phyloP scores from a whole-genome alignment of 2,797 vertebrate species.

The Podargus strigoides region DNA sequence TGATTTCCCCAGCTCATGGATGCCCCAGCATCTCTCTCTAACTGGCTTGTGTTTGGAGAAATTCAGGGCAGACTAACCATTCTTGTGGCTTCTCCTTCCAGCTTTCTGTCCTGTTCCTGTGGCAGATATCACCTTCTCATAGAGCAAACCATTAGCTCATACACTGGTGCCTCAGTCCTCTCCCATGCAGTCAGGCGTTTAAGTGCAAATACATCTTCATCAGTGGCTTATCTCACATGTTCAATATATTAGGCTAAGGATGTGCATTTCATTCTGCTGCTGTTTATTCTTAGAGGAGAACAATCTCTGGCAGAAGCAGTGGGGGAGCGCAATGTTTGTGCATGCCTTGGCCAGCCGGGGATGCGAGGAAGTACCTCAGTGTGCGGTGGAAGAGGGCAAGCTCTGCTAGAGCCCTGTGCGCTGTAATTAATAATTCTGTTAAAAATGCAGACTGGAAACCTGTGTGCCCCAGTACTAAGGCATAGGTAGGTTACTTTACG shows the following conservation, averaged over 20 bases:
- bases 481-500: not conserved
- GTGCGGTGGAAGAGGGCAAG: not conserved
- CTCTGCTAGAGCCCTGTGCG: not conserved
- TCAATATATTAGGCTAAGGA: not conserved
- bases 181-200: not conserved
- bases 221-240: not conserved
- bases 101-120: not conserved
- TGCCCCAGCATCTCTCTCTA: not conserved
- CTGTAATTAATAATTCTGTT: not conserved
- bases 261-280: not conserved
- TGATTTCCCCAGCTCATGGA: not conserved
- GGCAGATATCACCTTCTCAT: not conserved
- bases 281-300: not conserved
- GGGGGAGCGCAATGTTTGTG: fast-evolving
- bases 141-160: not conserved
- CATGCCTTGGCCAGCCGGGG: fast-evolving
- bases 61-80: not conserved
- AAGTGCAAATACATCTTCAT: not conserved
- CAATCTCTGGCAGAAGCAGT: not conserved
- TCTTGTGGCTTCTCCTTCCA: not conserved
- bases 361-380: fast-evolving
- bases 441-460: not conserved
- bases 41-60: not conserved
- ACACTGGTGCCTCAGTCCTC: not conserved
- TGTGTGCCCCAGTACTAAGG: not conserved